Conservation (phyloP, 2,888 invertebrate species). For the Incurvaria masculella region DNA sequence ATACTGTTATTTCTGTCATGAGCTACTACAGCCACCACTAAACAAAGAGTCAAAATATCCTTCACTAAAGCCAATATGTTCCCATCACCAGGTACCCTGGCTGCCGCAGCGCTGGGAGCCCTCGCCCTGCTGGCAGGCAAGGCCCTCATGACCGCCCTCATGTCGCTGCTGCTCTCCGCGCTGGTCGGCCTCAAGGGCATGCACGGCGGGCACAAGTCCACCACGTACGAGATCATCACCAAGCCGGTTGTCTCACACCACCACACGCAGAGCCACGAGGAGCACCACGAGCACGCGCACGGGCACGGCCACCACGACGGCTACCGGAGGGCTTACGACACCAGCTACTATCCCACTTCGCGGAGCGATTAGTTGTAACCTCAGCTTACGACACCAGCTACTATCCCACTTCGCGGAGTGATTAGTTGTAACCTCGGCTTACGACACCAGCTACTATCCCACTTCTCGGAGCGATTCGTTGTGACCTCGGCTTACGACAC, state of each 20-base stretch:
- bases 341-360: constrained; percentile 12
- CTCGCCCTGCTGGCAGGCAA: constrained; percentile 79
- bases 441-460: no score
- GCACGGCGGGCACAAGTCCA: constrained; percentile 64
- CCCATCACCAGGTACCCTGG: constrained; percentile 57
- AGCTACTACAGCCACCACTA: no score
- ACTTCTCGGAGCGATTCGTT: no score
- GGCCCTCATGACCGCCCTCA: constrained; percentile 76
- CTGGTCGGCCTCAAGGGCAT: constrained; percentile 73
- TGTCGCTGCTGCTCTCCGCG: constrained; percentile 74
- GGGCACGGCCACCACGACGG: constrained; percentile 49
- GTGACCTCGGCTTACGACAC: no score
- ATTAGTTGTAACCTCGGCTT: no score
- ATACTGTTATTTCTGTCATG: no score
- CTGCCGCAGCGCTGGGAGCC: constrained; percentile 70
- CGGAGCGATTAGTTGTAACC: no score
- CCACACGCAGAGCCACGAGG: constrained; percentile 68
- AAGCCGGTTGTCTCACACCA: constrained; percentile 74
- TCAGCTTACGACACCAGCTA: no score
- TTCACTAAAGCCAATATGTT: not conserved
- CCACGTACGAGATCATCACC: constrained; percentile 81
- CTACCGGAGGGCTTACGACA: constrained; percentile 53
- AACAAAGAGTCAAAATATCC: no score
- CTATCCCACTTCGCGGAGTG: no score
- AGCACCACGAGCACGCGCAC: constrained; percentile 54